Conservation (phyloP, 2,113 vertebrate species). For the Engraulis encrasicolus region DNA sequence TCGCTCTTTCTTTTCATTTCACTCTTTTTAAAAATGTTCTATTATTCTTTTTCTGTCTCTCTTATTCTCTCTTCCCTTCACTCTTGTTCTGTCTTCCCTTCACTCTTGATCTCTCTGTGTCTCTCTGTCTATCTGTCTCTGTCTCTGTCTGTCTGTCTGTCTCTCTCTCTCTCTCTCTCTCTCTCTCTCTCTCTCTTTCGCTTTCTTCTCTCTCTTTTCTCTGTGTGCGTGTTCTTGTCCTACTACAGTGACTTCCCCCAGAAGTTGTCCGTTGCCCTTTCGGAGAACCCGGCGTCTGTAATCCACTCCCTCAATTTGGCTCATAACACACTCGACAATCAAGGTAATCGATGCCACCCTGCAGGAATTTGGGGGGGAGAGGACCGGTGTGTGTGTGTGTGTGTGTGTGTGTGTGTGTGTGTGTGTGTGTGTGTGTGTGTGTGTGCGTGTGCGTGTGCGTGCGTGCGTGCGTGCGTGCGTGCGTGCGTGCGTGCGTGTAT, state of each 20-base stretch:
- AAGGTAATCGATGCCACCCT: constrained; percentile 72
- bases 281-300: constrained; percentile 84
- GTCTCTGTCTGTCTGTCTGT: constrained; percentile 47
- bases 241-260: constrained; percentile 85
- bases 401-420: no score
- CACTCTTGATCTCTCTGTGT: background rate
- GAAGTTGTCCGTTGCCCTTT: constrained; percentile 85
- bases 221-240: background rate
- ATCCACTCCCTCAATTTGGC: constrained; percentile 88
- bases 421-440: no score
- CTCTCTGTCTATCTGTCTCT: constrained; percentile 23
- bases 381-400: no score
- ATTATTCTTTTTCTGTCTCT: no score
- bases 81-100: background rate
- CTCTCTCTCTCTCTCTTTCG: background rate
- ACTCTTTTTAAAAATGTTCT: no score
- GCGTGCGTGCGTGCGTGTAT: no score
- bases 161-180: background rate
- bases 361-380: no score
- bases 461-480: no score
- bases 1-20: no score
- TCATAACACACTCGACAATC: constrained; percentile 89
- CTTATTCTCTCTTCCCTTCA: background rate
- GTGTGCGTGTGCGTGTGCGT: no score
- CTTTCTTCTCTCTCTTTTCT: background rate